Percentiles rank a stretch among this genome's conserved stretches.
phyloP scores from a whole-genome alignment of 2,888 invertebrate species.

The Acanthosepion pharaonis region DNA sequence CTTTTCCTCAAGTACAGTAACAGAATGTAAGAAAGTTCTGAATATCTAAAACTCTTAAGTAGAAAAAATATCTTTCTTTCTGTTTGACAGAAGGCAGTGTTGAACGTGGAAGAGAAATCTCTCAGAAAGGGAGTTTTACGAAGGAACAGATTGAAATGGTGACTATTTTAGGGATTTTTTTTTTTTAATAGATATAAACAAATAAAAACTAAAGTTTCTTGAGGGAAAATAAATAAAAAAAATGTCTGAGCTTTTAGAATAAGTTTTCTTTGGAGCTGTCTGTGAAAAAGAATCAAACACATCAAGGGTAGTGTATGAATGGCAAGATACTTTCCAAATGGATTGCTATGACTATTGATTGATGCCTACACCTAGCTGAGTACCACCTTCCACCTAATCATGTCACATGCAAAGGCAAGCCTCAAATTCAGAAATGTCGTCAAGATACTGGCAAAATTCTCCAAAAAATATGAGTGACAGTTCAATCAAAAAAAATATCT shows the following conservation, averaged over 20 bases:
- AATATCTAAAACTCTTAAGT: conserved; percentile 2
- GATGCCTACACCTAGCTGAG: background rate
- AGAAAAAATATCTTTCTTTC: background rate
- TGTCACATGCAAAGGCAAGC: background rate
- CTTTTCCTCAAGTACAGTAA: background rate
- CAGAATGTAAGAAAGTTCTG: conserved; percentile 6
- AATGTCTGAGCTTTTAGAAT: background rate
- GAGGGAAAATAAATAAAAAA: background rate
- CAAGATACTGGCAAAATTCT: no score
- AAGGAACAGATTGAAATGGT: background rate
- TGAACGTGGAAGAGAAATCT: background rate
- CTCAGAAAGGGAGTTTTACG: background rate
- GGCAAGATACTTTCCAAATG: background rate
- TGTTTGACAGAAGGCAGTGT: background rate
- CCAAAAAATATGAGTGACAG: no score
- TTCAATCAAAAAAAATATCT: no score
- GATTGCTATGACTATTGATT: background rate
- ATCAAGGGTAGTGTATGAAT: background rate
- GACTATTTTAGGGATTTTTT: background rate
- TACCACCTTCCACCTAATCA: background rate
- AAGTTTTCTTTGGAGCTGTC: background rate
- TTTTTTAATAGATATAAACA: background rate
- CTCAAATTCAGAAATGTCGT: background rate
- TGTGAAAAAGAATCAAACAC: background rate
- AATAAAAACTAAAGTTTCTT: background rate